These are phyloP conservation scores for Rousettus madagascariensis DNA, from an alignment of 2,797 vertebrate genomes.

Conservation along the genomic window DNA sequence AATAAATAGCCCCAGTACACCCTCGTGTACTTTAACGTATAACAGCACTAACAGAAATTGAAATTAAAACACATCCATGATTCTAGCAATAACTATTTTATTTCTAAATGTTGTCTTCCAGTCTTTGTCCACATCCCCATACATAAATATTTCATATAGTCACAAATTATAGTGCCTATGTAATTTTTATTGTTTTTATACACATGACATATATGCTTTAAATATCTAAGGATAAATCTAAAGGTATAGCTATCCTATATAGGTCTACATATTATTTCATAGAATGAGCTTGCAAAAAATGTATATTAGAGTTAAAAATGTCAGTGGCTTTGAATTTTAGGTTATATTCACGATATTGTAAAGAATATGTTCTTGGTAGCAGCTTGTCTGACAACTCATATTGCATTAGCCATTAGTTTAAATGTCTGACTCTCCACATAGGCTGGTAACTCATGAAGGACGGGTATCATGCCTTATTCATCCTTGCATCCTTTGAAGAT, in stretches of 20 bases:
- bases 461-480: not conserved
- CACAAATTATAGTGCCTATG: not conserved
- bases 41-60: not conserved
- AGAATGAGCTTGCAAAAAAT: not conserved
- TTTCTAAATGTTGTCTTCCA: not conserved
- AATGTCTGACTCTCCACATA: not conserved
- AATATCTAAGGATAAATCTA: not conserved
- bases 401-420: not conserved
- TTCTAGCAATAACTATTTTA: not conserved
- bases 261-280: not conserved
- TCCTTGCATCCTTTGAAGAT: not conserved
- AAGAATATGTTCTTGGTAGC: not conserved
- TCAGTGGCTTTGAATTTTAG: not conserved
- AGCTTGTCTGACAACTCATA: not conserved
- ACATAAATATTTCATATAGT: not conserved
- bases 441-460: not conserved
- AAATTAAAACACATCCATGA: not conserved
- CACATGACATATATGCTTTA: not conserved
- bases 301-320: not conserved
- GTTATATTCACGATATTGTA: not conserved
- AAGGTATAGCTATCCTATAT: not conserved
- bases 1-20: not conserved
- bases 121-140: not conserved
- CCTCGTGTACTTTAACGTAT: not conserved
- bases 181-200: not conserved